Evolutionary conservation across 2,888 invertebrate genomes (phyloP), one percentile per base, ranked within the genome.

Genomic region (Meteorus cinctellus): DNA sequence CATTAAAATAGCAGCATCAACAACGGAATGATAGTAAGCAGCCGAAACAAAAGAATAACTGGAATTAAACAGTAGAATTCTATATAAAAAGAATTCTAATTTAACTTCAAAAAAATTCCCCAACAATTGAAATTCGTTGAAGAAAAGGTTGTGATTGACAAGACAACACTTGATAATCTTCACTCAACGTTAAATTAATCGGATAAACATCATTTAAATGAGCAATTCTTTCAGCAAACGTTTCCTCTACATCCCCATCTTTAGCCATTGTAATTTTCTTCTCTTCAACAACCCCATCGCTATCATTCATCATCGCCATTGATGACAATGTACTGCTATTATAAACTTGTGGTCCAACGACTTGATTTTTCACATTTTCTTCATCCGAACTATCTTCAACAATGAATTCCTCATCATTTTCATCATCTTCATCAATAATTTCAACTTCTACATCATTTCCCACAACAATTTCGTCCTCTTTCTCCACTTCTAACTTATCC

Each of bases 111-210:
- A 92, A 93, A 90, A 96, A 94, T 91, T 96, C 96, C 0, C 96
- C 96, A 78, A 94, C 93, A 80, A 96, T 91, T 19, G 95, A 94
- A 87, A 96, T 92, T 84, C 95, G 92, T 88, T 95, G 94, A 77
- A 95, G 89, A 89, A 96, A 96, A 19, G 95, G 94, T 75, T 96
- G 96, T 1, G 96, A 95, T 70, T 94, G 94, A 83, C 97, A 97
- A 66, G 94, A 92, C 74, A 97, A 90, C 16, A 95, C 86, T 77
- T 94, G 92, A 88, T 93, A 95, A 85, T 93, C 93, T 60, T 91
- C 87, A 16, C 90, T 90, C 87, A 93, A 92, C 0, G 93, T 92
- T 78, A 91, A 90, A 85, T 94, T 93, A 8, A 91, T 91, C 74
- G 93, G 92, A 86, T 91, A 91, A 73, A 92, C 92, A 81, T 55